Evolutionary conservation across 2,888 invertebrate genomes (phyloP).

Genomic region (Phyto melanocephala): DNA sequence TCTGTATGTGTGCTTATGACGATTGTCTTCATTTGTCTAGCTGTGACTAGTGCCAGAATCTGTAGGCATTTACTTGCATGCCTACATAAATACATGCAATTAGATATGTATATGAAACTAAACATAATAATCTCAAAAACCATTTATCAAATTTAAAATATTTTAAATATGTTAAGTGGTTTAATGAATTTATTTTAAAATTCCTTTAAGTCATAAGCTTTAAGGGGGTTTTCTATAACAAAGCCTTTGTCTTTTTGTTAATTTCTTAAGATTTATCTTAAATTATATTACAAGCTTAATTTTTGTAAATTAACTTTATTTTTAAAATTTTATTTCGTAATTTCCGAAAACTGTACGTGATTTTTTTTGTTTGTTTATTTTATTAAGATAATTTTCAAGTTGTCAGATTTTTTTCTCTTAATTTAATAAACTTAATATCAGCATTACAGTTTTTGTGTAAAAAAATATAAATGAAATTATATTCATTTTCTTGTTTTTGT

Average conservation of each 20-base stretch:
- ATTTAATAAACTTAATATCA: not conserved
- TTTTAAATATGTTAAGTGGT: not conserved
- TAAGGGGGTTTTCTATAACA: too few species aligned
- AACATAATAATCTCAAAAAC: not conserved
- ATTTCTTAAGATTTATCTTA: too few species aligned
- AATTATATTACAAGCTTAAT: too few species aligned
- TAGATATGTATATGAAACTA: not conserved
- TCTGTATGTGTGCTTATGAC: slow-evolving; percentile 10
- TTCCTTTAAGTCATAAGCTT: too few species aligned
- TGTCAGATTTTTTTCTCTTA: not conserved
- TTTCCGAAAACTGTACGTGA: too few species aligned
- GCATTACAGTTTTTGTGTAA: not conserved
- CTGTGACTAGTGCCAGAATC: not conserved
- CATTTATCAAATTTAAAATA: slow-evolving; percentile 25
- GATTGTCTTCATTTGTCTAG: slow-evolving; percentile 5
- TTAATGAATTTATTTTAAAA: too few species aligned
- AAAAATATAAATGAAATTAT: not conserved
- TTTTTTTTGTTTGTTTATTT: too few species aligned
- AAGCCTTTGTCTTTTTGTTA: too few species aligned
- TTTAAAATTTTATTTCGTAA: too few species aligned
- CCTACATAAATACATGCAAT: too few species aligned
- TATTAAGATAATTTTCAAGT: not conserved
- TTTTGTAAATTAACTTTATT: too few species aligned
- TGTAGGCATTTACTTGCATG: slow-evolving; percentile 11
- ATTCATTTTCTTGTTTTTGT: not conserved